Conservation (phyloP, 2,888 invertebrate genomes). For the Marasmarcha lunaedactyla region DNA sequence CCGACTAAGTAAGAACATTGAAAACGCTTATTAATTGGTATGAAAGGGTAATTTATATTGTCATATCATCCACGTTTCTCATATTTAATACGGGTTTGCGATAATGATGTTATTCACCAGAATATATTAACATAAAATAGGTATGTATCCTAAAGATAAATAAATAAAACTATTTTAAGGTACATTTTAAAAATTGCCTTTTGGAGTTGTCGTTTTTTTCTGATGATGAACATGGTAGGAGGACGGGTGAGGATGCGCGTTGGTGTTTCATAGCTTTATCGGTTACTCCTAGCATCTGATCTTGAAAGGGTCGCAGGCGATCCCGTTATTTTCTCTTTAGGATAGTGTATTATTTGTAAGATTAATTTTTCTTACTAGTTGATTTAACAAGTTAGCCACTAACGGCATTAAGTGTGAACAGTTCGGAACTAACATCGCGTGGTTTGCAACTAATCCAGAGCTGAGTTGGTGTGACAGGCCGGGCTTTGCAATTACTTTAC, state of each 20-base stretch:
- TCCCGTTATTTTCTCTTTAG: slow-evolving; percentile 60
- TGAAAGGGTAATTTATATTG: slow-evolving; percentile 72
- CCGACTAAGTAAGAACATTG: slow-evolving; percentile 67
- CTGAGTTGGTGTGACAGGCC: slow-evolving; percentile 38
- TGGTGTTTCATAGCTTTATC: slow-evolving; percentile 47
- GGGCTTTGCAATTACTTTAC: slow-evolving; percentile 46
- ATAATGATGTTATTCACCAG: slow-evolving; percentile 70
- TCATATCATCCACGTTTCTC: slow-evolving; percentile 71
- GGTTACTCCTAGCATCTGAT: slow-evolving; percentile 59
- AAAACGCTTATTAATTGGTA: slow-evolving; percentile 72
- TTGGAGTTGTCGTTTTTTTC: slow-evolving; percentile 59
- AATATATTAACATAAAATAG: slow-evolving; percentile 60
- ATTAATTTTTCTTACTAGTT: slow-evolving; percentile 37
- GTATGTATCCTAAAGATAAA: slow-evolving; percentile 57
- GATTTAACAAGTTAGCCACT: slow-evolving; percentile 42
- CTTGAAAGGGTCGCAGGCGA: slow-evolving; percentile 64
- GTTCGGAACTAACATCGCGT: slow-evolving; percentile 58
- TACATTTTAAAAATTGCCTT: slow-evolving; percentile 65
- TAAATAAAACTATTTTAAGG: slow-evolving; percentile 47
- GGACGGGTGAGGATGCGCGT: no score
- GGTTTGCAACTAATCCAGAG: slow-evolving; percentile 52
- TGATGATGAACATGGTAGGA: no score
- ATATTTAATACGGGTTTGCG: slow-evolving; percentile 71
- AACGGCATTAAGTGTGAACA: slow-evolving; percentile 56
- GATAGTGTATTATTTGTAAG: slow-evolving; percentile 50